These are phyloP conservation scores for Pseudolycoriella hygida DNA, from an alignment of 2,888 invertebrate species.

Conservation along the genomic window DNA sequence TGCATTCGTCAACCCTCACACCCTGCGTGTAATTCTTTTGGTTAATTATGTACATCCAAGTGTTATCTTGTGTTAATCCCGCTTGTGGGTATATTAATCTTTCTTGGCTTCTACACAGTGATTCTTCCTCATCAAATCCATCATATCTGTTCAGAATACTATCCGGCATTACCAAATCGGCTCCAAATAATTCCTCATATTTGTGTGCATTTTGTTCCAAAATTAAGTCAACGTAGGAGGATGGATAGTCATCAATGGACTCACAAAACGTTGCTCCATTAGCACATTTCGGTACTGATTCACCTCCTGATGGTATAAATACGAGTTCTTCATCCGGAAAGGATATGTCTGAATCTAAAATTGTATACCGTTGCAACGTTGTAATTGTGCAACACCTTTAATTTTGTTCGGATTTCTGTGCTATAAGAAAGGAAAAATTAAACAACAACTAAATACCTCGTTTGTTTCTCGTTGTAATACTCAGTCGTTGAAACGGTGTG, in stretches of 20 bases:
- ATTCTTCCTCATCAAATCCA: neutral
- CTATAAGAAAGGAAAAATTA: too few species aligned
- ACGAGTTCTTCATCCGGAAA: neutral
- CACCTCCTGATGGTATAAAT: neutral
- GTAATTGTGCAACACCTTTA: too few species aligned
- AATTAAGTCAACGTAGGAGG: neutral
- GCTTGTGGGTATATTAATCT: neutral
- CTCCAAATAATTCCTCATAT: conserved; percentile 1
- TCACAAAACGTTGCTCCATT: neutral
- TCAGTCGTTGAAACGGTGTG: too few species aligned
- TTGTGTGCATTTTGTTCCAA: neutral
- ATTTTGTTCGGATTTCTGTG: too few species aligned
- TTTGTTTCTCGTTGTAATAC: too few species aligned
- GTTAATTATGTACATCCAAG: conserved; percentile 1
- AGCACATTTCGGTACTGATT: neutral
- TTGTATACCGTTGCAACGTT: too few species aligned
- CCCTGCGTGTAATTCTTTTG: neutral
- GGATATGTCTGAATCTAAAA: neutral
- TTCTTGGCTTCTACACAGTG: neutral
- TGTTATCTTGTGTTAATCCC: neutral
- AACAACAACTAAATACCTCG: too few species aligned
- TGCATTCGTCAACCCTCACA: neutral
- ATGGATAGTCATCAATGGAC: neutral
- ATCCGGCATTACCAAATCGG: neutral
- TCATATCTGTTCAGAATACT: neutral